phyloP scores from a whole-genome alignment of 2,888 invertebrate genomes.

The Plagiodera versicolora region DNA sequence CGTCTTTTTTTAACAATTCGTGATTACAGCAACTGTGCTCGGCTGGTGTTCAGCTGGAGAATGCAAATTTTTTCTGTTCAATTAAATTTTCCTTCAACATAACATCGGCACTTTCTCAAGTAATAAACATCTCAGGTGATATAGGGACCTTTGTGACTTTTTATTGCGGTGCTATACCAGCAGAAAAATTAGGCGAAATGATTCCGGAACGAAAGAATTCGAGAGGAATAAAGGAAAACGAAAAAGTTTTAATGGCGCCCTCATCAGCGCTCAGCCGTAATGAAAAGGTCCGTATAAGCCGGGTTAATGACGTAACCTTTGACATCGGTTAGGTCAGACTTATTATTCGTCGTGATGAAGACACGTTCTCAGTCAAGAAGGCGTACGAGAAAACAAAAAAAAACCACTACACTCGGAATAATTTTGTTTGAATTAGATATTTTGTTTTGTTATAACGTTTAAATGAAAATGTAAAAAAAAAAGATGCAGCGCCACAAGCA shows the following conservation, averaged over 20 bases:
- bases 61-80: background rate
- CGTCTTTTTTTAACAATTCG: background rate
- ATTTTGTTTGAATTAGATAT: too few relatives aligned
- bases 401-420: too few relatives aligned
- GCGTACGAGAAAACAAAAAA: too few relatives aligned
- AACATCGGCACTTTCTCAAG: background rate
- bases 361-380: too few relatives aligned
- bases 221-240: background rate
- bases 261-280: background rate
- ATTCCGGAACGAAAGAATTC: background rate
- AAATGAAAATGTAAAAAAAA: too few relatives aligned
- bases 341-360: constrained; percentile 12
- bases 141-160: too few relatives aligned
- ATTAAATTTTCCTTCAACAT: background rate
- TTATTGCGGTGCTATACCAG: too few relatives aligned
- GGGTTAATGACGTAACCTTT: constrained; percentile 24
- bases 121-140: background rate
- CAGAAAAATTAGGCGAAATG: too few relatives aligned
- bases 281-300: constrained; percentile 16
- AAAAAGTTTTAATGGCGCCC: background rate
- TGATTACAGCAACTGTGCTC: background rate
- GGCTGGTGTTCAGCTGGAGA: background rate
- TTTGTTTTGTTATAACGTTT: too few relatives aligned
- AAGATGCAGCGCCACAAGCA: too few relatives aligned
- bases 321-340: constrained; percentile 21